These are phyloP conservation scores for Indicator maculatus DNA, from an alignment of 2,113 vertebrate genomes.

Conservation along the genomic window DNA sequence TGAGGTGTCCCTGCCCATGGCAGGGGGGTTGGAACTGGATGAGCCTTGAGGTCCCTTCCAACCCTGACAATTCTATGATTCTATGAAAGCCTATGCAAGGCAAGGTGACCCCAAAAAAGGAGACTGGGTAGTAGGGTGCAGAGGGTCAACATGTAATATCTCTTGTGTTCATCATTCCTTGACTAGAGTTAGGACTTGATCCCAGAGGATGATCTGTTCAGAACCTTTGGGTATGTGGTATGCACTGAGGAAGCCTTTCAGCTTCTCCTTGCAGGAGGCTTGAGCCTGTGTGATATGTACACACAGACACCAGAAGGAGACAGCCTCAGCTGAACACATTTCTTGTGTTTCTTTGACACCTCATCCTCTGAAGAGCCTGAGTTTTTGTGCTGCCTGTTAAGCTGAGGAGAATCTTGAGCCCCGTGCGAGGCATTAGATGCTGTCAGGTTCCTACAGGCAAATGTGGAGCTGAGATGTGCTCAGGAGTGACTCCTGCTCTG, in stretches of 20 bases:
- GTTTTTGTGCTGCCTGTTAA: not conserved
- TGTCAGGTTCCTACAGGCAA: not conserved
- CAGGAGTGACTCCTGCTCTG: not conserved
- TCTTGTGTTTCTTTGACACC: not conserved
- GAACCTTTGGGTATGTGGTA: not conserved
- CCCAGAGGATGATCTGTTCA: fast-evolving
- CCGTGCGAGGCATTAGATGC: not conserved
- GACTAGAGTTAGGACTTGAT: fast-evolving
- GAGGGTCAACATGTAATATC: not conserved
- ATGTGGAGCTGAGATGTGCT: not conserved
- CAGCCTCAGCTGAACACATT: not conserved
- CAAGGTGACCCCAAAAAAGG: not conserved
- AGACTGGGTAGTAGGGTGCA: too few relatives aligned
- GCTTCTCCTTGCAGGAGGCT: not conserved
- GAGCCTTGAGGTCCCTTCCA: too few relatives aligned
- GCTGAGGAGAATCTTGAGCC: not conserved
- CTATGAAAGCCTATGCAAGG: not conserved
- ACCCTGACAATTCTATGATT: too few relatives aligned
- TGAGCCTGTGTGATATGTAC: not conserved
- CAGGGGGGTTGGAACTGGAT: too few relatives aligned
- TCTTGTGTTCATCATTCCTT: not conserved
- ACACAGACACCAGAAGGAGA: not conserved
- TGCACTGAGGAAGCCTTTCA: not conserved
- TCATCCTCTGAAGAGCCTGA: not conserved
- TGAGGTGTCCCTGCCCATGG: too few relatives aligned